A percentile compares a stretch with the other conserved stretches of the same genome.
Conservation (phyloP, 1,140 invertebrate genomes). For the Palaemon carinicauda region DNA sequence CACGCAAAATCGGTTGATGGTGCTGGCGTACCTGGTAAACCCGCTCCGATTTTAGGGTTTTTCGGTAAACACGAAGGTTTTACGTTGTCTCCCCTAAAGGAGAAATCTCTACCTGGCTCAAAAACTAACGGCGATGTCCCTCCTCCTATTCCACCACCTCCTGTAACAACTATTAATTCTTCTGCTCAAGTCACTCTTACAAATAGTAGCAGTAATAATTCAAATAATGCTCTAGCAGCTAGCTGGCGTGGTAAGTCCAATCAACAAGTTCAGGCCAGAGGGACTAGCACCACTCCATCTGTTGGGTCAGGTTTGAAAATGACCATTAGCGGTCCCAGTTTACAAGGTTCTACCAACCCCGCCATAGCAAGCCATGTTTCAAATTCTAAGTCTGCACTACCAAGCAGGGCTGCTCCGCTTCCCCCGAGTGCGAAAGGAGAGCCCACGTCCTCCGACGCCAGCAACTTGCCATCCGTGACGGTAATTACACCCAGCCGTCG, state of each 20-base stretch:
- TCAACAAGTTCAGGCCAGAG: background rate
- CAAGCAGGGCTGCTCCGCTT: conserved; percentile 28
- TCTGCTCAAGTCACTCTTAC: background rate
- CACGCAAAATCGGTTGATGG: conserved; percentile 39
- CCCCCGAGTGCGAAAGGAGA: background rate
- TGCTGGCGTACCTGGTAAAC: background rate
- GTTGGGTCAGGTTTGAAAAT: conserved; percentile 11
- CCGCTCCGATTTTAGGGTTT: conserved; percentile 5
- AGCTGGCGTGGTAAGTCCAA: background rate
- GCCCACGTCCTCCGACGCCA: background rate
- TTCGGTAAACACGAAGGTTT: conserved; percentile 54
- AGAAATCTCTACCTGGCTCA: conserved; percentile 18
- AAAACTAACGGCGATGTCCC: background rate
- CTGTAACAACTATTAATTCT: background rate
- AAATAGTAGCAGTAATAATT: background rate
- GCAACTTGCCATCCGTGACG: conserved; percentile 31
- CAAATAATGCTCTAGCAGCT: background rate
- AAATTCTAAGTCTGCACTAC: conserved; percentile 23
- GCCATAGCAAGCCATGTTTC: conserved; percentile 25
- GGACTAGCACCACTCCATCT: no score
- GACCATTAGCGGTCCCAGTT: conserved; percentile 55
- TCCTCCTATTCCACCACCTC: conserved; percentile 19
- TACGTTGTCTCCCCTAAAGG: conserved; percentile 46
- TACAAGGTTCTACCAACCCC: conserved; percentile 57
- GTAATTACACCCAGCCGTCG: conserved; percentile 37